phyloP scores from a whole-genome alignment of 1,140 invertebrate species.

The Choristoneura fumiferana region DNA sequence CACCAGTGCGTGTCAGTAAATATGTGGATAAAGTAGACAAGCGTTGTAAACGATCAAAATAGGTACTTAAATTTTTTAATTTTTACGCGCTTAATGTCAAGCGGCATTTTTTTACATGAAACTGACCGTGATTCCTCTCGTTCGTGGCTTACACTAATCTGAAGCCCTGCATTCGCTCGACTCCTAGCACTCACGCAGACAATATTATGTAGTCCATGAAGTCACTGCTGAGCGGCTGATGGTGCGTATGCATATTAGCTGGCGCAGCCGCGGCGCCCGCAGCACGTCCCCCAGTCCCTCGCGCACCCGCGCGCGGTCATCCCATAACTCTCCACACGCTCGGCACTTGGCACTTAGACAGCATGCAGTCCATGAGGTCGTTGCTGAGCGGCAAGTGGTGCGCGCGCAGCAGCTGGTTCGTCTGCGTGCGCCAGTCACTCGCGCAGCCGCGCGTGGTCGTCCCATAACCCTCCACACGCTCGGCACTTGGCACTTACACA shows the following conservation, averaged over 20 bases:
- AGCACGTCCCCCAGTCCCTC: constrained; percentile 83
- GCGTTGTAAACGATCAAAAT: too few species aligned
- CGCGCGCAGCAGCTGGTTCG: constrained; percentile 81
- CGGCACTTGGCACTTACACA: too few species aligned
- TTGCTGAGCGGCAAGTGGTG: constrained; percentile 82
- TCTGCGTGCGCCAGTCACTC: constrained; percentile 84
- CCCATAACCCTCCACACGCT: too few species aligned
- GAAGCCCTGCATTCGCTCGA: too few species aligned
- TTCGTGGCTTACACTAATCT: too few species aligned
- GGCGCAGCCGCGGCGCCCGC: constrained; percentile 77
- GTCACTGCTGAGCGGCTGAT: constrained; percentile 82
- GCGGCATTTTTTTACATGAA: too few species aligned
- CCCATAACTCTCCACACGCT: not conserved
- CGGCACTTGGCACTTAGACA: constrained; percentile 82
- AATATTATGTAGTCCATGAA: constrained; percentile 85
- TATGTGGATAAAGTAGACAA: too few species aligned
- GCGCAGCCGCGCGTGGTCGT: constrained; percentile 81
- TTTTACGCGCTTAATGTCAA: too few species aligned
- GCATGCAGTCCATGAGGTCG: constrained; percentile 83
- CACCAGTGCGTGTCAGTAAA: too few species aligned
- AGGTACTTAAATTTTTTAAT: too few species aligned
- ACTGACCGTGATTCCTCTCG: too few species aligned
- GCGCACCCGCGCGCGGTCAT: constrained; percentile 80
- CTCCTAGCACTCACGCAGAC: constrained; percentile 81
- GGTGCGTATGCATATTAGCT: constrained; percentile 82